Conservation (phyloP, 2,797 vertebrate species). For the Myotis planiceps region DNA sequence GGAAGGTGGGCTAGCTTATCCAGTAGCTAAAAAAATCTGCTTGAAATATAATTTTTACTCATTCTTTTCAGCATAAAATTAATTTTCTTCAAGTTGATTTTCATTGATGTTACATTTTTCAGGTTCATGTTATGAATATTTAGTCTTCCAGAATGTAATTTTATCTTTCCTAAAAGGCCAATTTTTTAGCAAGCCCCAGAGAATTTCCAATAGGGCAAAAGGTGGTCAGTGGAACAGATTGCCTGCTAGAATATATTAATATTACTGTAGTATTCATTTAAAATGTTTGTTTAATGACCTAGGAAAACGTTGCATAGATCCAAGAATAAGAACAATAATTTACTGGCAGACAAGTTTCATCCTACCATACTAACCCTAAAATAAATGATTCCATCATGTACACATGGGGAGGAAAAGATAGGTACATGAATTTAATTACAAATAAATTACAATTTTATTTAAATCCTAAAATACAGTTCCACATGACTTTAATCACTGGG, state of each 20-base stretch:
- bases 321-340: slow-evolving; percentile 49
- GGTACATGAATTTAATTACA: not conserved
- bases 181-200: slow-evolving; percentile 55
- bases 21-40: not conserved
- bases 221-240: slow-evolving; percentile 60
- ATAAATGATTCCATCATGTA: not conserved
- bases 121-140: slow-evolving; percentile 23
- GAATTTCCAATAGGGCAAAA: slow-evolving; percentile 59
- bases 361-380: not conserved
- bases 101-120: slow-evolving; percentile 55
- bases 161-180: slow-evolving; percentile 51
- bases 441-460: not conserved
- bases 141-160: slow-evolving; percentile 52
- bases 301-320: slow-evolving; percentile 35
- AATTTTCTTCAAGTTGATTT: slow-evolving; percentile 30
- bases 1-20: not conserved
- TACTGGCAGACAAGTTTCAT: not conserved
- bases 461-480: not conserved
- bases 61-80: slow-evolving; percentile 48
- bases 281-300: slow-evolving; percentile 58
- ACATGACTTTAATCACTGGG: not conserved
- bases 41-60: slow-evolving; percentile 19
- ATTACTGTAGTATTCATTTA: slow-evolving; percentile 46
- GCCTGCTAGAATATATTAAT: slow-evolving; percentile 26
- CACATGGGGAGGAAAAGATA: not conserved